Conservation (phyloP, 2,888 invertebrate species). For the Cataglyphis altisquamis region DNA sequence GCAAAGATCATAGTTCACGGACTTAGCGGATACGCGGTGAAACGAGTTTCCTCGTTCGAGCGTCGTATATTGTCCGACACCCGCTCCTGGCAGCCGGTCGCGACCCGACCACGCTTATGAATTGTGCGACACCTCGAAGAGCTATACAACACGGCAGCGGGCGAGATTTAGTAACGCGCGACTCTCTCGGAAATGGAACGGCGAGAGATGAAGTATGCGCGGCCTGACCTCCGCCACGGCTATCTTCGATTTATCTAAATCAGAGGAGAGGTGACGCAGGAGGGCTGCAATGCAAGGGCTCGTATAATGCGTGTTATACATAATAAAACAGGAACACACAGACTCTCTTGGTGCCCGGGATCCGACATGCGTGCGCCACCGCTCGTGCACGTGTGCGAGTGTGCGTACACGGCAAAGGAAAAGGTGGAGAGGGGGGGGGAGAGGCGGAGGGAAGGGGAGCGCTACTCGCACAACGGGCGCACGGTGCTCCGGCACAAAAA, state of each 20-base stretch:
- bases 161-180: slow-evolving; percentile 46
- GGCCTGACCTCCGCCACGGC: slow-evolving; percentile 56
- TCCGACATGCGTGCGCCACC: slow-evolving; percentile 59
- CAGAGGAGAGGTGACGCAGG: slow-evolving; percentile 61
- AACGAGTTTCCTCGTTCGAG: slow-evolving; percentile 18
- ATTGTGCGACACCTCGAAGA: slow-evolving; percentile 44
- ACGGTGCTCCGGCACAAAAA: slow-evolving; percentile 78
- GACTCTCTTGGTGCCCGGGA: slow-evolving; percentile 62
- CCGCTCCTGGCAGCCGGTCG: neutral
- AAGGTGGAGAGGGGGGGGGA: slow-evolving; percentile 18
- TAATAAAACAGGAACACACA: slow-evolving; percentile 77
- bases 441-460: slow-evolving; percentile 42
- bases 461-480: slow-evolving; percentile 75
- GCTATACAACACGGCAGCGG: slow-evolving; percentile 31
- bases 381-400: slow-evolving; percentile 29
- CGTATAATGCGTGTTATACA: slow-evolving; percentile 75
- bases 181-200: slow-evolving; percentile 49
- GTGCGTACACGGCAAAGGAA: slow-evolving; percentile 10
- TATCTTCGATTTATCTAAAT: slow-evolving; percentile 80
- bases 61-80: slow-evolving; percentile 12
- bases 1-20: neutral
- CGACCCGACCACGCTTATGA: slow-evolving; percentile 27
- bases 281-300: slow-evolving; percentile 53
- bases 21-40: neutral
- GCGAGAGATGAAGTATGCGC: slow-evolving; percentile 51